Conservation (phyloP, 2,113 vertebrate species). For the Plestiodon gilberti region DNA sequence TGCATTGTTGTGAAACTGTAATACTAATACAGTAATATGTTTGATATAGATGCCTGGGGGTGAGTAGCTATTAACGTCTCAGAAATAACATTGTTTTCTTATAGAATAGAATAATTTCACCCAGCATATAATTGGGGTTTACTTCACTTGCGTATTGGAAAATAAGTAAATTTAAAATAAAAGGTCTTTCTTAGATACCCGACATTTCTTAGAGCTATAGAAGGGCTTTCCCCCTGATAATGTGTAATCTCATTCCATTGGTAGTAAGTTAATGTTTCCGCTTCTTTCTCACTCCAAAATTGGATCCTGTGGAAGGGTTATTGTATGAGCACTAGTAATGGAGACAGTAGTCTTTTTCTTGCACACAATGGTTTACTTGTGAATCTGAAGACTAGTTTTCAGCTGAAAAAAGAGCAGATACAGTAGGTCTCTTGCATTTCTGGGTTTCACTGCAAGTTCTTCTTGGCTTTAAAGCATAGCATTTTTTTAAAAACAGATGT, state of each 20-base stretch:
- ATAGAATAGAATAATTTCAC: not conserved
- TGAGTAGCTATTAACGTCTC: not conserved
- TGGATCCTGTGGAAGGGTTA: slow-evolving; percentile 8
- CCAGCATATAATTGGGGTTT: not conserved
- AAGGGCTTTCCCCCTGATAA: not conserved
- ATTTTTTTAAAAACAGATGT: not conserved
- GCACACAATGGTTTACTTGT: slow-evolving; percentile 59
- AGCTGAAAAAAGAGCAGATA: slow-evolving; percentile 32
- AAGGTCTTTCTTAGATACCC: not conserved
- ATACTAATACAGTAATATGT: not conserved
- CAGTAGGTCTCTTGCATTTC: slow-evolving; percentile 6
- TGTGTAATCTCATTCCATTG: not conserved
- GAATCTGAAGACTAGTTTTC: slow-evolving; percentile 40
- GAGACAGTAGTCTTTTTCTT: slow-evolving; percentile 13
- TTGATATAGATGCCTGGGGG: not conserved
- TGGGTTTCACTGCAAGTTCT: slow-evolving; percentile 14
- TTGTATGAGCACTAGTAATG: slow-evolving; percentile 9
- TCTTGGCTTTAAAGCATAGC: slow-evolving; percentile 13
- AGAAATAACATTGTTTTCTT: not conserved
- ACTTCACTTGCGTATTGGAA: not conserved
- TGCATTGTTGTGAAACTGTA: not conserved
- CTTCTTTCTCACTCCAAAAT: slow-evolving; percentile 31
- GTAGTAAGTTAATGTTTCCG: slow-evolving; percentile 1
- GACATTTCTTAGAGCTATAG: not conserved
- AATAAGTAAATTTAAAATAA: not conserved